Base-by-base conservation (phyloP, 1,140 invertebrate species). In the Melanaphis sacchari region DNA sequence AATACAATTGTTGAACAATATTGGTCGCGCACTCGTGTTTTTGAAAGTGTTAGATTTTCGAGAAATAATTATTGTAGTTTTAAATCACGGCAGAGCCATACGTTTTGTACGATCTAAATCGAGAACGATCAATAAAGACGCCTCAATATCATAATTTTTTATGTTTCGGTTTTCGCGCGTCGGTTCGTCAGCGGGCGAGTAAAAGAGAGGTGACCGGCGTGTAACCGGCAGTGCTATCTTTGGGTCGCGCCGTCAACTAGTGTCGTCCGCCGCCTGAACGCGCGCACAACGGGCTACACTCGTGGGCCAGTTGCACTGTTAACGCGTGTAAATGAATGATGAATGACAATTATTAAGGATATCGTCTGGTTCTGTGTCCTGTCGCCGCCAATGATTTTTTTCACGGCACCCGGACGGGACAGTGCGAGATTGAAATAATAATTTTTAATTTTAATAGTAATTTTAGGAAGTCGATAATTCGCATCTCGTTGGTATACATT, bases 211-310 rank as follows among this genome's bases (percentile, higher is more conserved):
- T 6, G 84, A 43, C 26, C 40, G 3, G 3, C 22, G 88, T 22
- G n/a, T 84, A 93, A 93, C 91, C n/a, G 40, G 91, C 46, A 93
- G 91, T 93, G 91, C 91, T 93, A 93, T 93, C 91, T 93, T 52
- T 82, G 91, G 81, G 76, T 52, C 22, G 81, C 41, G 66, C 8
- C 43, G 18, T 52, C 81, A 93, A 93, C 91, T 93, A 90, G 31
- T 40, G 89, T 52, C 52, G 46, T 38, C 89, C 52, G 38, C 54
- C 89, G 38, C 15, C 26, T 15, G 82, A 40, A 41, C 84, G 84
- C 84, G 41, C 82, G 40, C 40, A 15, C 38, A 15, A 26, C 82
- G 59, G 59, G 31, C 59, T 76, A 76, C n/a, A 18, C n/a, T n/a
- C 59, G 31, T 9, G 59, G 59, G 59, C 9, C 52, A 31, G 26